Conservation (phyloP, 2,113 vertebrate genomes). For the Tetraodon nigroviridis region DNA sequence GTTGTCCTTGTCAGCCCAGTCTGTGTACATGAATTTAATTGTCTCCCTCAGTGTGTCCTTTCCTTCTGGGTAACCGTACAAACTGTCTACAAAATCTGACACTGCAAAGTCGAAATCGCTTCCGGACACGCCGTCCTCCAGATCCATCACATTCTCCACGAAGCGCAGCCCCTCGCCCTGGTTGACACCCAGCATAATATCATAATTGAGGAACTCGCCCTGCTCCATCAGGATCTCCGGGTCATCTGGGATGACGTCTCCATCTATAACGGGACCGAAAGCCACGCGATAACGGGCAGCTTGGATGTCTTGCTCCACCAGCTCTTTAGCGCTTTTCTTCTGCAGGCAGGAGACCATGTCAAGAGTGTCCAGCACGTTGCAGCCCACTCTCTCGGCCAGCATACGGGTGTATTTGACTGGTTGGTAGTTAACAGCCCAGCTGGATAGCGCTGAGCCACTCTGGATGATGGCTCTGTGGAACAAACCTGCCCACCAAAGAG, state of each 20-base stretch:
- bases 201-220: slow-evolving; percentile 98
- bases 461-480: slow-evolving; percentile 99
- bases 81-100: slow-evolving; percentile 96
- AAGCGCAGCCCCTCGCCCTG: slow-evolving; percentile 97
- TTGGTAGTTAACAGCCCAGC: slow-evolving; percentile 99
- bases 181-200: slow-evolving; percentile 98
- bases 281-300: slow-evolving; percentile 94
- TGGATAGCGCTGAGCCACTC: slow-evolving; percentile 93
- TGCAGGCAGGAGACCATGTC: slow-evolving; percentile 97
- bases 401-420: slow-evolving; percentile 95
- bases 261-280: slow-evolving; percentile 95
- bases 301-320: slow-evolving; percentile 98
- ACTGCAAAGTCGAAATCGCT: slow-evolving; percentile 97
- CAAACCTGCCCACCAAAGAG: slow-evolving; percentile 77
- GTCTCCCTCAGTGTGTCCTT: slow-evolving; percentile 96
- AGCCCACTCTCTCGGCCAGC: slow-evolving; percentile 95
- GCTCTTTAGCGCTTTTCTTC: slow-evolving; percentile 91
- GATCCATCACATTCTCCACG: slow-evolving; percentile 94
- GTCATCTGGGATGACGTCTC: slow-evolving; percentile 96
- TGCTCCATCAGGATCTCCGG: slow-evolving; percentile 99
- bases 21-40: slow-evolving; percentile 99
- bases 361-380: slow-evolving; percentile 91
- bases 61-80: slow-evolving; percentile 95
- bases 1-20: slow-evolving; percentile 98
- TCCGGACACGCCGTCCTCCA: slow-evolving; percentile 92